These are phyloP conservation scores for Carposina sasakii DNA, from an alignment of 1,140 invertebrate genomes.

Conservation along the genomic window DNA sequence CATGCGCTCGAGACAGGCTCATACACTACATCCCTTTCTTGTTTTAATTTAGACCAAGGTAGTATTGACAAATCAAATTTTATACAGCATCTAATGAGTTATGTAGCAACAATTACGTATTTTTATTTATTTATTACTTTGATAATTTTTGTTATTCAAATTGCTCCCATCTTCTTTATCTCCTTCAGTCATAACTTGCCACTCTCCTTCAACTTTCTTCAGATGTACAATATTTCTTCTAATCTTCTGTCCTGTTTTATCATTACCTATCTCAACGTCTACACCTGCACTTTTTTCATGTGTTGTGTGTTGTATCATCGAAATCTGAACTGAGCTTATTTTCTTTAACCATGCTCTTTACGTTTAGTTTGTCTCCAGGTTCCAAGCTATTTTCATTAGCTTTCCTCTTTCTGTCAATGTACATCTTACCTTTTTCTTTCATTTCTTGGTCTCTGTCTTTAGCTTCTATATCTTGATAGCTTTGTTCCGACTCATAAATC, in stretches of 20 bases:
- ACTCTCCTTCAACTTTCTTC: conserved; percentile 8
- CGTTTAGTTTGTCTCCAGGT: conserved; percentile 5
- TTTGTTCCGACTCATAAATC: too few relatives aligned
- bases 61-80: too few relatives aligned
- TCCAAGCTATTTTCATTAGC: neutral
- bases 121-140: too few relatives aligned
- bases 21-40: too few relatives aligned
- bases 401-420: neutral
- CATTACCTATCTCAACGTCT: conserved; percentile 1
- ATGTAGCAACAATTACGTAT: too few relatives aligned
- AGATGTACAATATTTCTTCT: conserved; percentile 9
- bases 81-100: too few relatives aligned
- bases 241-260: conserved; percentile 3
- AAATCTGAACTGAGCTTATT: conserved; percentile 1
- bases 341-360: neutral
- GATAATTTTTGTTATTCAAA: too few relatives aligned
- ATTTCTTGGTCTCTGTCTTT: too few relatives aligned
- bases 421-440: neutral
- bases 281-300: neutral
- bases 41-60: too few relatives aligned
- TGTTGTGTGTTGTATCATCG: neutral
- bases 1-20: too few relatives aligned
- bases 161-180: too few relatives aligned
- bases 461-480: too few relatives aligned
- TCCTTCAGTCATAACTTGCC: conserved; percentile 1